Evolutionary conservation across 1,140 invertebrate genomes (phyloP), one percentile per base, ranked within the genome.

Genomic region (Drosophila tsacasi): DNA sequence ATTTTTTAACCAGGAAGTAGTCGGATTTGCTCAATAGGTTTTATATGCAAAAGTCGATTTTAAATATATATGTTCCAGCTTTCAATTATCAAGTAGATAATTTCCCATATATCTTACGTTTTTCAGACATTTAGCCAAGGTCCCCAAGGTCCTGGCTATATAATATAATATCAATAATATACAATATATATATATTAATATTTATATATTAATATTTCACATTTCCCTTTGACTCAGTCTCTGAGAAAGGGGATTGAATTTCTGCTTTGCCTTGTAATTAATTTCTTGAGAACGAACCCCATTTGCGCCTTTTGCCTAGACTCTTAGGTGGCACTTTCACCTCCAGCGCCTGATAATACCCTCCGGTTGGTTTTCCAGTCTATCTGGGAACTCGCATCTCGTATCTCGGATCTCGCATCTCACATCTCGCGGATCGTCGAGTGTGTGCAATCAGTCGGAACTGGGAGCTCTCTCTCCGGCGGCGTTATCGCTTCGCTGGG

Each of bases 381-480:
- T 19, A 69, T 71, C 64, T 54, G 10, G 2, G 12, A 54, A 19
- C 27, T 37, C 8, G 19, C 15, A 10, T 13, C 23, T 58, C 52
- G 25, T 7, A 9, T 12, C 19, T 46, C 30, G 15, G 40, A 49
- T 64, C 32, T 40, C 25, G 8, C 10, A 9, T 12, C 19, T 46
- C 30, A 10, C 58, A 49, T 64, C 32, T 40, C 25, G 8, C 44
- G 37, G 65, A 68, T 68, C 63, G 7, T 10, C 66, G 61, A 42
- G 42, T 25, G 66, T 35, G 67, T 60, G 66, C 66, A 69, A 69
- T 73, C 67, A 40, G 37, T 40, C 39, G 71, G 68, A 73, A 73
- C 67, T 67, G 35, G 44, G 23, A 27, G 46, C 46, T 19, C 54
- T 35, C 52, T 60, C 32, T 47, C 37, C 17, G 39, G 21, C 25